Evolutionary conservation across 2,113 vertebrate genomes (phyloP), one percentile per base, ranked within the genome.

Genomic region (Tauraco erythrolophus): DNA sequence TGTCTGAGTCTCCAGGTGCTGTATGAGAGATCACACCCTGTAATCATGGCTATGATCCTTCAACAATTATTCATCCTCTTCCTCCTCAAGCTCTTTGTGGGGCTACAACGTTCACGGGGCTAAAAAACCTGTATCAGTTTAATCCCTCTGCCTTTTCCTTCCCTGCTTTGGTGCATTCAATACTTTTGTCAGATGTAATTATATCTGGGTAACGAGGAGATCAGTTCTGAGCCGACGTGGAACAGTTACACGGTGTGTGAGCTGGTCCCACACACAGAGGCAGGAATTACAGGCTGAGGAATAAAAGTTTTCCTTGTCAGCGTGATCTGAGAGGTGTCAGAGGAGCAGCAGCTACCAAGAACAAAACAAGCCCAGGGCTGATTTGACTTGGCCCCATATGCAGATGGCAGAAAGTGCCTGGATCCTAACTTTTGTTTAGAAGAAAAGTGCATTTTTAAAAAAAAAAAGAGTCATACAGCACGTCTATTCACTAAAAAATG

Each of bases 201-300:
- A 39, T 79, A 96, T 45, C 91, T 56, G 35, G 62, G 33, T 83
- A 84, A 94, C 53, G 56, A 85, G 37, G 66, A 89, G 81, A 69
- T 58, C 84, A 92, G 81, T 77, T 94, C 84, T 80, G 85, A 95
- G 84, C 65, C 0, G 37, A 75, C 91, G 80, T 82, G 89, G 91
- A 95, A 74, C 33, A 95, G 88, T 91, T 93, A 96, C 90, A 87
- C 97, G 96, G 81, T 94, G 35, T 61, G 82, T 64, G 66, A 95
- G 74, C 94, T 91, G 92, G 94, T 90, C 97, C 96, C 95, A 88
- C 96, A 97, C 96, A 94, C 93, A 71, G 94, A 95, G 94, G 76
- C 65, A 84, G 93, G 94, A 96, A 96, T 97, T 96, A 96, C 71
- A 92, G 62, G 89, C 90, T 72, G 57, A 71, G 68, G 84, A 96